Evolutionary conservation across 2,797 vertebrate species (phyloP).

Genomic region (Notoglanidium macrostoma): DNA sequence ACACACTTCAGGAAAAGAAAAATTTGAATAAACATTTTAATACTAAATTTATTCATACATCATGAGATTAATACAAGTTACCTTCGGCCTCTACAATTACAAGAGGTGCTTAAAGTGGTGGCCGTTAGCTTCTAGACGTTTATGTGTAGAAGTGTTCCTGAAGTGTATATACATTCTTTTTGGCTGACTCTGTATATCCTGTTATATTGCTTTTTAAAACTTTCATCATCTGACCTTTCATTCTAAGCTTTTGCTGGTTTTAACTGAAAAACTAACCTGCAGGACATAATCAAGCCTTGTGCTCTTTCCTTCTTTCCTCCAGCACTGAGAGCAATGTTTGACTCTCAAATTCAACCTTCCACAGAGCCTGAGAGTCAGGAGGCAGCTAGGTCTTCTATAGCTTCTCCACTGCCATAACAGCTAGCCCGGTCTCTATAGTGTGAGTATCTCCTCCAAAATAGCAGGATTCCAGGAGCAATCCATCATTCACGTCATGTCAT

Average conservation of each 20-base stretch:
- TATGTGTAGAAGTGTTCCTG: too few species aligned
- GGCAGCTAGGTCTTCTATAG: slow-evolving; percentile 74
- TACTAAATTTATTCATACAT: too few species aligned
- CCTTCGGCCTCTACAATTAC: too few species aligned
- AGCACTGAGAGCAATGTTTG: slow-evolving; percentile 82
- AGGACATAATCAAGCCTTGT: not conserved
- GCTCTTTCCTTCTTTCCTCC: slow-evolving; percentile 20
- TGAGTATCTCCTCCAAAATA: slow-evolving; percentile 74
- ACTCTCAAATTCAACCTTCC: slow-evolving; percentile 83
- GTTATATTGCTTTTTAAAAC: not conserved
- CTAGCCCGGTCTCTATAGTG: slow-evolving; percentile 84
- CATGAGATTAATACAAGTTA: too few species aligned
- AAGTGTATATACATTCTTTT: too few species aligned
- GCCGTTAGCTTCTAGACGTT: too few species aligned
- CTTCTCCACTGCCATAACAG: slow-evolving; percentile 69
- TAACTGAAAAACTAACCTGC: not conserved
- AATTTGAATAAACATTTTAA: too few species aligned
- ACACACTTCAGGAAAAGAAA: too few species aligned
- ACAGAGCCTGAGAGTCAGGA: slow-evolving; percentile 79
- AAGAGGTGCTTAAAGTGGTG: too few species aligned
- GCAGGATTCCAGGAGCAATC: not conserved
- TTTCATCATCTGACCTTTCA: slow-evolving; percentile 12
- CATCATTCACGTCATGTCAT: not conserved
- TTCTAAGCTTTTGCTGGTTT: not conserved
- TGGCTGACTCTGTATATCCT: not conserved